Percentiles rank a stretch among this genome's conserved stretches.
Conservation (phyloP, 2,888 invertebrate genomes). For the Aphodius granarius region DNA sequence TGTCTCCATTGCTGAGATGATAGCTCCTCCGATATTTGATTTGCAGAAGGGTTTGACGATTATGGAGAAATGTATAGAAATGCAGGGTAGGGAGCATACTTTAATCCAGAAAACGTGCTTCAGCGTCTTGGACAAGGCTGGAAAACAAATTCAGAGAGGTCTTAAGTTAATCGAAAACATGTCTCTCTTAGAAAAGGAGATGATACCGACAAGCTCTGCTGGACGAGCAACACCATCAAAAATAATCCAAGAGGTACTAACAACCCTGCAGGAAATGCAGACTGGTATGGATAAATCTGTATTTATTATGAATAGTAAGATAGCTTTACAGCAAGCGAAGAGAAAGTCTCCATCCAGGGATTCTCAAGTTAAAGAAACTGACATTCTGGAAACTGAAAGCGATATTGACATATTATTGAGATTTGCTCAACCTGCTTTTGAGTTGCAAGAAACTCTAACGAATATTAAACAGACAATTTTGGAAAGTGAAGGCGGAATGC, state of each 20-base stretch:
- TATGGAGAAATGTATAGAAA: conserved; percentile 69
- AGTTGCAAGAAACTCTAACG: conserved; percentile 54
- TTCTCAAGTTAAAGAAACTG: conserved; percentile 31
- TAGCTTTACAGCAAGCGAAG: conserved; percentile 29
- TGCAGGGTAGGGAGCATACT: conserved; percentile 67
- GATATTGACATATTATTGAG: conserved; percentile 45
- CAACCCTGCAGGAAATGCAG: conserved; percentile 63
- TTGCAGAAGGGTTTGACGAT: conserved; percentile 67
- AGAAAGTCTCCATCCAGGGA: conserved; percentile 25
- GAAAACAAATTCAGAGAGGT: conserved; percentile 59
- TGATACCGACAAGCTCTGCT: conserved; percentile 46
- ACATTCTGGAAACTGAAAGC: conserved; percentile 39
- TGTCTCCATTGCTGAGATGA: conserved; percentile 59
- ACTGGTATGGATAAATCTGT: conserved; percentile 54
- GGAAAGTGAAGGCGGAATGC: conserved; percentile 39
- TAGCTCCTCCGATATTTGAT: conserved; percentile 62
- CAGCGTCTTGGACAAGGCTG: conserved; percentile 65
- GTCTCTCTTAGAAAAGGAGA: conserved; percentile 54
- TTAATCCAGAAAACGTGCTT: conserved; percentile 70
- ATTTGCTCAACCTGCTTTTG: conserved; percentile 51
- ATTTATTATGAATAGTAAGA: conserved; percentile 40
- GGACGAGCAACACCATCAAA: conserved; percentile 51
- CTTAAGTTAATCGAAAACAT: conserved; percentile 59
- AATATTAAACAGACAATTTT: conserved; percentile 32
- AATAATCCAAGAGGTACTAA: conserved; percentile 55